phyloP scores from a whole-genome alignment of 2,797 vertebrate species.

The Momotus momota region DNA sequence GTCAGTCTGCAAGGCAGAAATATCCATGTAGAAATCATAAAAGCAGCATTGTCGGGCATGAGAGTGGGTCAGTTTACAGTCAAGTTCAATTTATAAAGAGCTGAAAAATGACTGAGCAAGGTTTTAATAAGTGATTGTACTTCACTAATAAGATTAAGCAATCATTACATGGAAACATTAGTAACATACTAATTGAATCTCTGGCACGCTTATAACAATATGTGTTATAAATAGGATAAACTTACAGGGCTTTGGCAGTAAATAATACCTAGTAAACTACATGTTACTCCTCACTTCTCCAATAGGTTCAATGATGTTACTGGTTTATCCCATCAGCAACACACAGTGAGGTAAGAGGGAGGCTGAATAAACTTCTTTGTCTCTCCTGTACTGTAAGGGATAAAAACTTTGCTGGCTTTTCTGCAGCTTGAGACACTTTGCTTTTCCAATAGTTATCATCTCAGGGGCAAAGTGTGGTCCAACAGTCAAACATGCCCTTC shows the following conservation, averaged over 20 bases:
- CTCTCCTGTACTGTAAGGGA: not conserved
- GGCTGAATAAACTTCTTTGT: not conserved
- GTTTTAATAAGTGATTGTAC: conserved; percentile 19
- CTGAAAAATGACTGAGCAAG: not conserved
- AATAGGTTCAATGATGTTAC: not conserved
- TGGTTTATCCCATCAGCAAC: not conserved
- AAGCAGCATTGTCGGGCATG: rapidly evolving
- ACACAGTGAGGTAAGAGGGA: not conserved
- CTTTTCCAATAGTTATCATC: not conserved
- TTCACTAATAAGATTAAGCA: conserved; percentile 27
- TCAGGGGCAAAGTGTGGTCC: not conserved
- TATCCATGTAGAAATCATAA: not conserved
- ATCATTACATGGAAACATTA: not conserved
- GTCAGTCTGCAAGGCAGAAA: not conserved
- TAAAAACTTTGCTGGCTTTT: not conserved
- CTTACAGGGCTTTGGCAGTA: not conserved
- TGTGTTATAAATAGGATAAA: not conserved
- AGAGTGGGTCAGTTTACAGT: not conserved
- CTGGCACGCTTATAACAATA: not conserved
- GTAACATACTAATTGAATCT: conserved; percentile 28
- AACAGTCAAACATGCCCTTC: not conserved
- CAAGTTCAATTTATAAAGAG: not conserved
- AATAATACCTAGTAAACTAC: not conserved
- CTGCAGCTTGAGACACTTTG: not conserved
- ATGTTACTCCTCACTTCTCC: not conserved